A percentile compares a stretch with the other conserved stretches of the same genome.
Evolutionary conservation across 2,888 invertebrate genomes (phyloP).

Genomic region (Stenichneumon culpator): DNA sequence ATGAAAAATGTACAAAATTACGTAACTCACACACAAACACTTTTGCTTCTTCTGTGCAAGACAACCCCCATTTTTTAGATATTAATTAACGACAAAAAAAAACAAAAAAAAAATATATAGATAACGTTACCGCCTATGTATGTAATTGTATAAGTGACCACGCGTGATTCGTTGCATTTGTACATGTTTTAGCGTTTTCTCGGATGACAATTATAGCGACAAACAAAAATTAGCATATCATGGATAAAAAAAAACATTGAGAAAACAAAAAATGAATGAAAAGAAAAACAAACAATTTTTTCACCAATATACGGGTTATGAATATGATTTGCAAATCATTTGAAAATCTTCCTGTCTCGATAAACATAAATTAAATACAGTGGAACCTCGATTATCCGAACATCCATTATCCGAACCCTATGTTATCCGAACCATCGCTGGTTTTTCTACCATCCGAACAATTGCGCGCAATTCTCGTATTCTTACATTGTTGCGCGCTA

Average conservation of each 20-base stretch:
- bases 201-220: constrained; percentile 72
- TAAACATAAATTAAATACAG: background rate
- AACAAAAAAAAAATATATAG: constrained; percentile 74
- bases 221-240: constrained; percentile 62
- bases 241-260: constrained; percentile 44
- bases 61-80: constrained; percentile 75
- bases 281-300: constrained; percentile 67
- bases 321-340: constrained; percentile 72
- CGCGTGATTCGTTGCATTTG: constrained; percentile 80
- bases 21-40: constrained; percentile 69
- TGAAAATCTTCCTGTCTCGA: constrained; percentile 37
- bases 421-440: no score
- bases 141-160: constrained; percentile 79
- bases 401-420: no score
- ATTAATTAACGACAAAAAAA: constrained; percentile 72
- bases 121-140: constrained; percentile 79
- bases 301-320: constrained; percentile 79
- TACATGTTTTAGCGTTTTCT: constrained; percentile 78
- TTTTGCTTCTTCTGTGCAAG: constrained; percentile 78
- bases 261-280: constrained; percentile 49
- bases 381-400: no score
- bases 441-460: no score
- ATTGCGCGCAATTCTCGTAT: no score
- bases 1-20: constrained; percentile 81
- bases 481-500: no score